These are phyloP conservation scores for Drosophila testacea DNA, from an alignment of 2,888 invertebrate genomes.

Conservation along the genomic window DNA sequence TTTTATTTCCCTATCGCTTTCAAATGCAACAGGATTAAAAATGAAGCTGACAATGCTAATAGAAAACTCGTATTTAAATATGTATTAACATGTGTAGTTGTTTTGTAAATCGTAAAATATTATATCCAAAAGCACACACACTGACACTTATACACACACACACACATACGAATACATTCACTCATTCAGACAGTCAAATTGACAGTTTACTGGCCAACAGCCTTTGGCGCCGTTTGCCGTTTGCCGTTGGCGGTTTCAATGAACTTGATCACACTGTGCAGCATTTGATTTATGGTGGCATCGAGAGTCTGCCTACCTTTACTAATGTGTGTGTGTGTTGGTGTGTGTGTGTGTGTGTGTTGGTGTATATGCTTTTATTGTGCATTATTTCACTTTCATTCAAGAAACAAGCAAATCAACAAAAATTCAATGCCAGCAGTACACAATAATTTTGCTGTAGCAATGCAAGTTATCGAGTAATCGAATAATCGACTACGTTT, in stretches of 20 bases:
- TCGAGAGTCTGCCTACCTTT: conserved; percentile 44
- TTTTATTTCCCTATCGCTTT: not conserved
- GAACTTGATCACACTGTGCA: conserved; percentile 62
- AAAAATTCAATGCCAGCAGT: conserved; percentile 18
- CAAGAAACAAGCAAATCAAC: conserved; percentile 25
- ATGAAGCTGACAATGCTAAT: not conserved
- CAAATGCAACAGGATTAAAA: not conserved
- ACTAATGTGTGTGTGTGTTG: conserved; percentile 4
- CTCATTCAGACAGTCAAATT: conserved; percentile 35
- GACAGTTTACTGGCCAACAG: conserved; percentile 56
- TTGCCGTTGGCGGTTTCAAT: conserved; percentile 36
- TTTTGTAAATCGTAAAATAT: conserved; percentile 1
- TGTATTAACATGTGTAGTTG: not conserved
- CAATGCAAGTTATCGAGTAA: conserved; percentile 10
- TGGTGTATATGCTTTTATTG: conserved; percentile 28
- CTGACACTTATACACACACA: not conserved
- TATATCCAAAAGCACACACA: not conserved
- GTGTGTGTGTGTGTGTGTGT: conserved; percentile 9
- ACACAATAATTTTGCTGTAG: conserved; percentile 3
- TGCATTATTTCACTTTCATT: conserved; percentile 68
- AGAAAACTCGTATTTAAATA: not conserved
- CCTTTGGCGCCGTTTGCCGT: conserved; percentile 46
- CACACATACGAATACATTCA: not conserved
- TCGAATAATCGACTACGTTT: conserved; percentile 15
- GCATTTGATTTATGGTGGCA: conserved; percentile 67